A percentile compares a stretch with the other conserved stretches of the same genome.
phyloP scores from a whole-genome alignment of 2,888 invertebrate species.

The Synanthedon andrenaeformis region DNA sequence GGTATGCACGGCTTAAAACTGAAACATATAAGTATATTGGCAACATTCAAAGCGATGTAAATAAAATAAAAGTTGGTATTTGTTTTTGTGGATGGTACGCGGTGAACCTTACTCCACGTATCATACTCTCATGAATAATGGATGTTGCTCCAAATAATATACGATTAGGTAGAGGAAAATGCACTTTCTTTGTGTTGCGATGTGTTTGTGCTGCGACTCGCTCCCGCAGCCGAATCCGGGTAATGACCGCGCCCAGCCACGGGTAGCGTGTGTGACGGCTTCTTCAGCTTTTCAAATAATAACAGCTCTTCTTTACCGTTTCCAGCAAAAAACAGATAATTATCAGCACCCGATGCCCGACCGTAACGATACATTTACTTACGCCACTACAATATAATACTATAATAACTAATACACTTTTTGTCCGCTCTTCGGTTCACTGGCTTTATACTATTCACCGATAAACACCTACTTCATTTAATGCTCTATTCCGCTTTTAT shows the following conservation, averaged over 20 bases:
- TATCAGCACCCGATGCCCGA: not conserved
- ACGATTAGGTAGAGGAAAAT: slow-evolving; percentile 56
- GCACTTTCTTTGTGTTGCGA: slow-evolving; percentile 60
- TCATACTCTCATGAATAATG: slow-evolving; percentile 63
- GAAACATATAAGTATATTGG: no score
- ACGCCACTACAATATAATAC: no score
- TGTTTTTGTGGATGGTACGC: slow-evolving; percentile 29
- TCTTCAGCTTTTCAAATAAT: slow-evolving; percentile 2
- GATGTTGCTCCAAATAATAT: slow-evolving; percentile 61
- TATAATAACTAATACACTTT: no score
- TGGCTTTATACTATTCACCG: no score
- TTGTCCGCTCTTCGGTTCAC: no score
- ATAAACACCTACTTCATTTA: no score
- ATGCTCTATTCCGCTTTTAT: no score
- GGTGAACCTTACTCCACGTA: slow-evolving; percentile 54
- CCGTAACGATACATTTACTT: not conserved
- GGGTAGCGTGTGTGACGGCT: slow-evolving; percentile 8
- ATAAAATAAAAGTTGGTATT: no score
- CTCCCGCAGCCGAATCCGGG: slow-evolving; percentile 26
- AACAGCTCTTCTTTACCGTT: not conserved
- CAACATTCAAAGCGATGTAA: no score
- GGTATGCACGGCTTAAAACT: no score
- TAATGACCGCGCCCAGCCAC: slow-evolving; percentile 24
- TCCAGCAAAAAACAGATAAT: not conserved
- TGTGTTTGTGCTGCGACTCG: slow-evolving; percentile 15